These are phyloP conservation scores for Morus bassanus DNA, from an alignment of 2,797 vertebrate species.

Conservation along the genomic window DNA sequence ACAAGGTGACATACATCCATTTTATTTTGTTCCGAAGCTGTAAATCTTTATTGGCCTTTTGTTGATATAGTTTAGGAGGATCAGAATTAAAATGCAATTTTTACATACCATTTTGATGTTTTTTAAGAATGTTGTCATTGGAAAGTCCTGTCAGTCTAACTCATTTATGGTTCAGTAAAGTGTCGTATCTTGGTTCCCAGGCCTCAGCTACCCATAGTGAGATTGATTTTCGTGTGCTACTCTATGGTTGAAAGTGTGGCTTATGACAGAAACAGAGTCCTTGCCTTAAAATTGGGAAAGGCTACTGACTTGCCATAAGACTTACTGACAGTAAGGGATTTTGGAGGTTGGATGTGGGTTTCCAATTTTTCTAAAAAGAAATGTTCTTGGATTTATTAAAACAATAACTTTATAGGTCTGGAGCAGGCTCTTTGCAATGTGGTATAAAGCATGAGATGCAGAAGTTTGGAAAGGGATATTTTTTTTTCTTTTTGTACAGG, in stretches of 20 bases:
- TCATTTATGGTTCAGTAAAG: not conserved
- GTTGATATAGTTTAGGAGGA: not conserved
- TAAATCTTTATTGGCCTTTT: not conserved
- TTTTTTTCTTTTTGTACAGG: not conserved
- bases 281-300: not conserved
- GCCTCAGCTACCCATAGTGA: not conserved
- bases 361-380: not conserved
- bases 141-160: not conserved
- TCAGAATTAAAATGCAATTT: not conserved
- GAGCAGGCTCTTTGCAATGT: not conserved
- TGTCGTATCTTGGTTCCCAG: not conserved
- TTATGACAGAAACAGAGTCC: not conserved
- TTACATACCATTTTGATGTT: not conserved
- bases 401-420: not conserved
- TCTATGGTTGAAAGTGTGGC: not conserved
- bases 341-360: not conserved
- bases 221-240: not conserved
- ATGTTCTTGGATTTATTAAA: slow-evolving; percentile 9
- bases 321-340: not conserved
- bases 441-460: not conserved
- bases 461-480: not conserved
- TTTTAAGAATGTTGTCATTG: not conserved
- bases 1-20: not conserved
- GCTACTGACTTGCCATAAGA: not conserved
- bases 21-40: not conserved